A percentile compares a stretch with the other conserved stretches of the same genome.
phyloP scores from a whole-genome alignment of 2,888 invertebrate genomes.

The Philaethria dido region DNA sequence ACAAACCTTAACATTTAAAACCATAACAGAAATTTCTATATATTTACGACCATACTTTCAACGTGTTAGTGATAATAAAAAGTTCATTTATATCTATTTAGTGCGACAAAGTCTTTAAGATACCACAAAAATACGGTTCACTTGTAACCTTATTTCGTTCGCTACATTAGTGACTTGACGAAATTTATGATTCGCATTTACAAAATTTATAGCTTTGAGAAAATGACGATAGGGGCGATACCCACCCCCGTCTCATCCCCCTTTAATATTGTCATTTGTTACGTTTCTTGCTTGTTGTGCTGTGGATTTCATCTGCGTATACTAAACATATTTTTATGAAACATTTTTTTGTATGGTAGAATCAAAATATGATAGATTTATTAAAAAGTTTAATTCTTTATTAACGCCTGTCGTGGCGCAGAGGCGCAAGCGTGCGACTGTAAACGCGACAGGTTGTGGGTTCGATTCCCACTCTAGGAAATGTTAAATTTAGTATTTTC shows the following conservation, averaged over 20 bases:
- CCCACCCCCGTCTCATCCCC: constrained; percentile 34
- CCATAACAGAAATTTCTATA: too few species aligned
- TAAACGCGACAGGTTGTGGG: too few species aligned
- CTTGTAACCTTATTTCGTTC: constrained; percentile 45
- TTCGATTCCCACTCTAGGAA: too few species aligned
- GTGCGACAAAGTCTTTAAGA: constrained; percentile 30
- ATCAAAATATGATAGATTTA: neutral
- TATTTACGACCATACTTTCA: neutral
- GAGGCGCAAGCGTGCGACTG: too few species aligned
- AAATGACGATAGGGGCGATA: constrained; percentile 49
- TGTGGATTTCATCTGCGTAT: constrained; percentile 24
- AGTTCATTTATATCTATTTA: constrained; percentile 26
- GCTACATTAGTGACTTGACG: constrained; percentile 69
- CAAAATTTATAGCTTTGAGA: constrained; percentile 65
- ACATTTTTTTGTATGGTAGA: neutral
- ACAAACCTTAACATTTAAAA: too few species aligned
- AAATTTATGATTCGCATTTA: constrained; percentile 73
- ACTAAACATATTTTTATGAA: constrained; percentile 4
- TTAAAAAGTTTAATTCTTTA: too few species aligned
- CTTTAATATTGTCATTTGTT: constrained; percentile 43
- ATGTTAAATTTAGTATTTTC: too few species aligned
- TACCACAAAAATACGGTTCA: constrained; percentile 38
- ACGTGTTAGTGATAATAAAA: constrained; percentile 11
- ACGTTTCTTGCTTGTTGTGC: constrained; percentile 33
- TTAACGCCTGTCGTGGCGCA: too few species aligned